phyloP scores from a whole-genome alignment of 2,888 invertebrate genomes.

The Cephus pulcher region DNA sequence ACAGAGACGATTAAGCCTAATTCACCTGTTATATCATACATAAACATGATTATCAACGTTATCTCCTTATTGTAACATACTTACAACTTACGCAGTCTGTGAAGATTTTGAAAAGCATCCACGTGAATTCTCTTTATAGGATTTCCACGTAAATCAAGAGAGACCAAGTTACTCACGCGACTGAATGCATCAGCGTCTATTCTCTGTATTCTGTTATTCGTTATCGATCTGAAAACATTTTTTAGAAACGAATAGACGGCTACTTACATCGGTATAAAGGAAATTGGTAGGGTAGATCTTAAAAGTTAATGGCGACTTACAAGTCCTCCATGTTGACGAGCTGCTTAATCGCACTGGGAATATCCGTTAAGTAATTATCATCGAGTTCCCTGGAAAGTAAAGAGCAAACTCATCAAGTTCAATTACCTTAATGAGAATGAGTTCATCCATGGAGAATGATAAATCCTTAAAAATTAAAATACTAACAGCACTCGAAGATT shows the following conservation, averaged over 20 bases:
- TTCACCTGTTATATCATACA: no score
- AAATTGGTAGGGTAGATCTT: no score
- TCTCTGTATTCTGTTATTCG: constrained; percentile 83
- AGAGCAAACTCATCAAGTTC: constrained; percentile 16
- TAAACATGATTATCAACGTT: no score
- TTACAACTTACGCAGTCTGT: constrained; percentile 84
- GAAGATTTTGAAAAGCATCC: constrained; percentile 71
- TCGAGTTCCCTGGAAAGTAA: constrained; percentile 77
- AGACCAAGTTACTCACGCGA: constrained; percentile 75
- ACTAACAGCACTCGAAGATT: constrained; percentile 90
- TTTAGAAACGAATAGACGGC: no score
- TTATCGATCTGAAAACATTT: constrained; percentile 75
- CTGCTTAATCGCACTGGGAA: constrained; percentile 81
- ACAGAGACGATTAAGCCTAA: no score
- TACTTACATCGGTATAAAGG: no score
- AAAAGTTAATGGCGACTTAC: constrained; percentile 72
- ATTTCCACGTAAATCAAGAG: constrained; percentile 82
- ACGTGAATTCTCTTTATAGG: constrained; percentile 56
- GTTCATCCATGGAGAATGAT: no score
- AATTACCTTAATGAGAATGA: not conserved
- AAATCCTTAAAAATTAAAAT: constrained; percentile 32
- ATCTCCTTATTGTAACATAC: constrained; percentile 59
- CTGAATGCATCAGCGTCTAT: constrained; percentile 79
- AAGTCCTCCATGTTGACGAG: constrained; percentile 84
- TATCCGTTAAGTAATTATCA: constrained; percentile 79